Evolutionary conservation across 2,888 invertebrate species (phyloP), one percentile per base, ranked within the genome.

Genomic region (Eristalinus aeneus): DNA sequence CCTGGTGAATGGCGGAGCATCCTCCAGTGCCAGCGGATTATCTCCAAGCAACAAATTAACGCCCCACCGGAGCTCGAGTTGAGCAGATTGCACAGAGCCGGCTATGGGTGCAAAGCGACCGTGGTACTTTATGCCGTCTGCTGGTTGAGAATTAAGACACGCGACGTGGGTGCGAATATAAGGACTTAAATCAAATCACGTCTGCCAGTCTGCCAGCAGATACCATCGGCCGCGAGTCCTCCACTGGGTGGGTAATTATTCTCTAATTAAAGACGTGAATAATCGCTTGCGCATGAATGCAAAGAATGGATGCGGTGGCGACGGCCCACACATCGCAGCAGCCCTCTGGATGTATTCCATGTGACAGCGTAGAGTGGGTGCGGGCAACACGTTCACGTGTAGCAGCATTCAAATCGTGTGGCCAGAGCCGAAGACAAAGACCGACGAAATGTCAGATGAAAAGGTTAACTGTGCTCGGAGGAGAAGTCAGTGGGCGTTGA

Each of bases 191-290:
- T 81, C 85, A 85, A 85, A 85, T 85, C 85, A 80, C 85, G 85
- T 85, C 81, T 54, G 85, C 84, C 67, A 75, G 83, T 87, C 72
- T 69, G 79, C 27, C 74, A 77, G 74, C 85, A 87, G 85, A 88
- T 86, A 88, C 77, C 74, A 73, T 75, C 76, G 23, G 71, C 88
- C 90, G 88, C 88, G 89, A 88, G 90, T 34, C 90, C 89, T 90
- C 90, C 90, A 90, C 89, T 87, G 76, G 32, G 34, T 1, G 72
- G 89, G 90, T 90, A 91, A 91, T 91, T 91, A 91, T 91, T 91
- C 91, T 91, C 90, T 91, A 91, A 91, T 91, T 91, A 91, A 91
- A 91, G 91, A 91, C 91, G 89, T 90, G 89, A 88, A 89, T 75
- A 75, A 79, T 80, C 84, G 61, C 71, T 79, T 54, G 67, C 71